phyloP scores from a whole-genome alignment of 1,140 invertebrate species.

The Drosophila sucinea region DNA sequence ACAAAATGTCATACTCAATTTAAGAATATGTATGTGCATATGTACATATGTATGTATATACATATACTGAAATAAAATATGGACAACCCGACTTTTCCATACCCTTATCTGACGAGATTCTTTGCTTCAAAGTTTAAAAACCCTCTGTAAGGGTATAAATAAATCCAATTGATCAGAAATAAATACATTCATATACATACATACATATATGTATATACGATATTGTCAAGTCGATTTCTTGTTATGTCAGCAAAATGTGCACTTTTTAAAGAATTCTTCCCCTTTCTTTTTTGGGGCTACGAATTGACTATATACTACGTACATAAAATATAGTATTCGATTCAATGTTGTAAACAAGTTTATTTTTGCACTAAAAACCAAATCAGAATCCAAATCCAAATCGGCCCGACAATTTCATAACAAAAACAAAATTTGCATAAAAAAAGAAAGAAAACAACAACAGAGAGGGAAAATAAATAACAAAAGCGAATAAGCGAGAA shows the following conservation, averaged over 20 bases:
- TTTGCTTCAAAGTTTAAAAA: too few relatives aligned
- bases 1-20: not conserved
- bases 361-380: slow-evolving; percentile 61
- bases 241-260: slow-evolving; percentile 48
- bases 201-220: too few relatives aligned
- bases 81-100: not conserved
- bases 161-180: too few relatives aligned
- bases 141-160: too few relatives aligned
- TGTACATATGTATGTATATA: too few relatives aligned
- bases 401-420: slow-evolving; percentile 78
- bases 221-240: not conserved
- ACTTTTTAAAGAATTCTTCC: not conserved
- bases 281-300: slow-evolving; percentile 24
- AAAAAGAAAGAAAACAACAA: slow-evolving; percentile 40
- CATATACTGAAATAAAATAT: too few relatives aligned
- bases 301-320: slow-evolving; percentile 15
- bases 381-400: slow-evolving; percentile 42
- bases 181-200: too few relatives aligned
- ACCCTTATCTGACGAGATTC: not conserved
- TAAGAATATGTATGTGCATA: not conserved
- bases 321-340: slow-evolving; percentile 40
- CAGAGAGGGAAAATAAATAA: slow-evolving; percentile 37
- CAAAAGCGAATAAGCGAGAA: slow-evolving; percentile 56
- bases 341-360: slow-evolving; percentile 64
- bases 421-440: slow-evolving; percentile 69